Evolutionary conservation across 2,888 invertebrate genomes (phyloP), one percentile per base, ranked within the genome.

Genomic region (Lobophora halterata): DNA sequence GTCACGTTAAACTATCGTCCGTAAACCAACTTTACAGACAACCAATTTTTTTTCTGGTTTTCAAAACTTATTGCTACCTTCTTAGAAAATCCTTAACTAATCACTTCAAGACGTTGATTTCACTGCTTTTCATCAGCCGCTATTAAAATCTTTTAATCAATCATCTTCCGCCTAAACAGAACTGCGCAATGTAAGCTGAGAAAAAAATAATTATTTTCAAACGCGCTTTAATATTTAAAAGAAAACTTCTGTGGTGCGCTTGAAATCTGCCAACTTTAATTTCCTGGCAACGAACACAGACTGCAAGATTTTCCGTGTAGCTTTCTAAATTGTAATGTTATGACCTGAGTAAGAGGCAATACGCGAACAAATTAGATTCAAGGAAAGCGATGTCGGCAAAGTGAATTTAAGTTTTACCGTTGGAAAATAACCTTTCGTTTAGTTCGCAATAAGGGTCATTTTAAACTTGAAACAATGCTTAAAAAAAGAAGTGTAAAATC

Each of bases 241-340:
- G 41, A 36, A 43, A 53, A 43, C 47, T 55, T 50, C 18, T 29
- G 42, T n/a, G n/a, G n/a, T 49, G 58, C 47, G 55, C 55, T 59
- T 53, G 46, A 55, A 60, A 61, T 57, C 49, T 51, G 42, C 46
- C 35, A 61, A 62, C 54, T 61, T 65, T 67, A 65, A 67, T 67
- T 65, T 68, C 65, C 62, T 59, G 61, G 43, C 53, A 44, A 46
- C 53, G 40, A 58, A 53, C 49, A 55, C 55, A 39, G 45, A 34
- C 43, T 33, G 44, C 28, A 46, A 55, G 50, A 56, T 52, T 58
- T 52, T 30, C 29, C 36, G 37, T 38, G 33, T 33, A 49, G 38
- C 44, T 37, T 44, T 42, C 46, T 46, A 40, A 42, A 46, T 46
- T 38, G 37, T 45, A 41, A 45, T 45, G 39, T 36, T 29, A 45